A percentile compares a stretch with the other conserved stretches of the same genome.
phyloP scores from a whole-genome alignment of 2,113 vertebrate species.

The Gavialis gangeticus region DNA sequence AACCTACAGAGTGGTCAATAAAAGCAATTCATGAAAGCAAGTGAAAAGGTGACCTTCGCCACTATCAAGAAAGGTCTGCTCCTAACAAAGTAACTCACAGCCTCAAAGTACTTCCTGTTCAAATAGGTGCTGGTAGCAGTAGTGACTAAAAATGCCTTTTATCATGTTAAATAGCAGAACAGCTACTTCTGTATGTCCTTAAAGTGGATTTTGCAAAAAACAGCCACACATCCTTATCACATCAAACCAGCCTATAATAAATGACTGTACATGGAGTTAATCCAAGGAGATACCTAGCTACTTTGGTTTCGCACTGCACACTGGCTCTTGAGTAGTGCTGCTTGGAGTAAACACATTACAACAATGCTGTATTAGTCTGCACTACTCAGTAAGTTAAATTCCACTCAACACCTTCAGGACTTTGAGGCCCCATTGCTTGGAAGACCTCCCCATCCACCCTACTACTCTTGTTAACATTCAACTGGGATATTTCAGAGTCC shows the following conservation, averaged over 20 bases:
- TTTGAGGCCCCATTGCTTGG: neutral
- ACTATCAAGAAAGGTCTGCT: neutral
- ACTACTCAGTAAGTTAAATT: neutral
- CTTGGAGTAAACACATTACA: accelerated
- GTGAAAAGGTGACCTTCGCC: neutral
- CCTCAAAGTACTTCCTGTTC: neutral
- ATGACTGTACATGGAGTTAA: accelerated
- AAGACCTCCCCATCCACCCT: accelerated
- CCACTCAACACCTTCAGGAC: neutral
- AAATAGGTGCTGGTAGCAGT: neutral
- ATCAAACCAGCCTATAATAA: accelerated
- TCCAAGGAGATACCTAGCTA: neutral
- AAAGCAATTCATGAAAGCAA: constrained; percentile 38
- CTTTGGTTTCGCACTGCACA: neutral
- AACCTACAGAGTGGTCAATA: neutral
- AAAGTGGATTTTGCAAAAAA: neutral
- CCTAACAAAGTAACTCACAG: neutral
- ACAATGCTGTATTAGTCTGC: neutral
- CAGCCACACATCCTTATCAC: neutral
- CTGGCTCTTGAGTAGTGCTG: neutral
- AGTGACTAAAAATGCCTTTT: neutral
- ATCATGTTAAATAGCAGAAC: neutral
- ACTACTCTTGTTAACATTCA: neutral
- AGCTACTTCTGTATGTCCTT: accelerated
- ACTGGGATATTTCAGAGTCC: neutral